Evolutionary conservation across 2,888 invertebrate species (phyloP), one percentile per base, ranked within the genome.

Genomic region (Drosophila incognita): DNA sequence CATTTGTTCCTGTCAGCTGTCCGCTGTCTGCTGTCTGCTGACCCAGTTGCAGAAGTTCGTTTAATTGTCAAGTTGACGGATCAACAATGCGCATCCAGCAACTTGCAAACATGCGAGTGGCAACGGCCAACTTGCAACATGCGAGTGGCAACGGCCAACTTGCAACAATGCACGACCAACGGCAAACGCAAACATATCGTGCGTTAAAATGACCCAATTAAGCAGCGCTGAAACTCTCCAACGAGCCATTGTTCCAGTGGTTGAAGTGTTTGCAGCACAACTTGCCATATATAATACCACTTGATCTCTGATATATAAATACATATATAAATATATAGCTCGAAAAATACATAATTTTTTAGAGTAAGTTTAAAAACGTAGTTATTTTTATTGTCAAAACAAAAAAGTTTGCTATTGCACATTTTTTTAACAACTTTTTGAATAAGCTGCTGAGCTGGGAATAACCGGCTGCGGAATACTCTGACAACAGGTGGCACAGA

Each of bases 131-230:
- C 51, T 51, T 51, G 51, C 51, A 31, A 51, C 51, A 15, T 7
- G 31, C 8, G n/a, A 31, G 21, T 33, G 29, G 49, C 35, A 82
- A 24, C 33, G 15, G 10, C 24, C 38, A 83, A 21, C 40, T 21
- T 21, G 42, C 42, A 42, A 42, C 42, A 42, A 42, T 42, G 5
- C 11, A 21, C 46, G 8, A 46, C 46, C 46, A 24, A 72, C 76
- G 63, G 58, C 38, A 56, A 38, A 8, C 29, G n/a, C n/a, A 56
- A 27, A 51, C 52, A 68, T 53, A n/a, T 65, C 62, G 48, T 61
- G 53, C 66, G 49, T 58, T 57, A 52, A 63, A 64, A 42, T 74
- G 76, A 65, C 83, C 76, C 59, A 80, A 69, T 73, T 80, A 74
- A 56, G 24, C 54, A 29, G 11, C n/a, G 3, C 18, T n/a, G 27